phyloP scores from a whole-genome alignment of 1,140 invertebrate genomes.

The Hyles vespertilio region DNA sequence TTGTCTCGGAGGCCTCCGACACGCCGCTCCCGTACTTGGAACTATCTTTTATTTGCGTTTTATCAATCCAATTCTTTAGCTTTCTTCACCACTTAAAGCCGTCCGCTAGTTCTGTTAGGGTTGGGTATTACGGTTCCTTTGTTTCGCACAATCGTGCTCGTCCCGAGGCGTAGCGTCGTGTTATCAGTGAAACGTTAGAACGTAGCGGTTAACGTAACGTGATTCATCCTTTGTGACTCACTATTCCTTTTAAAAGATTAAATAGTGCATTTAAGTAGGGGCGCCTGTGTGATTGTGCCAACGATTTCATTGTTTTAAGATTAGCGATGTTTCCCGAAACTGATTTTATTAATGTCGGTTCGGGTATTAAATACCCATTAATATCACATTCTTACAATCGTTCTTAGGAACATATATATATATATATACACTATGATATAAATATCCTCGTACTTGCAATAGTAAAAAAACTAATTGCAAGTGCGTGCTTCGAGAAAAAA shows the following conservation, averaged over 20 bases:
- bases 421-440: too few species aligned
- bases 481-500: too few species aligned
- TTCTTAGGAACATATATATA: too few species aligned
- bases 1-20: conserved; percentile 43
- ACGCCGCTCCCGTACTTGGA: conserved; percentile 44
- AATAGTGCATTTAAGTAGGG: too few species aligned
- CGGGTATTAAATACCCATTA: too few species aligned
- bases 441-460: too few species aligned
- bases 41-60: conserved; percentile 22
- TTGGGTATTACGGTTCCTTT: conserved; percentile 25
- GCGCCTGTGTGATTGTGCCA: background rate
- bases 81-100: conserved; percentile 9
- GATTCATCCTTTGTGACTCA: conserved; percentile 53
- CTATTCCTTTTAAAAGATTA: conserved; percentile 5
- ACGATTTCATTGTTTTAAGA: background rate
- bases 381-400: too few species aligned
- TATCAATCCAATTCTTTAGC: conserved; percentile 16
- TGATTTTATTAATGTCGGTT: too few species aligned
- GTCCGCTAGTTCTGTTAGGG: conserved; percentile 22
- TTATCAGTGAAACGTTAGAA: conserved; percentile 45
- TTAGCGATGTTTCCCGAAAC: too few species aligned
- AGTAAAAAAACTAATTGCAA: too few species aligned
- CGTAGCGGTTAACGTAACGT: conserved; percentile 41
- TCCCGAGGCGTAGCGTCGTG: conserved; percentile 38
- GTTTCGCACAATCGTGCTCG: conserved; percentile 26